Conservation (phyloP, 2,888 invertebrate genomes). For the Lysandra coridon region DNA sequence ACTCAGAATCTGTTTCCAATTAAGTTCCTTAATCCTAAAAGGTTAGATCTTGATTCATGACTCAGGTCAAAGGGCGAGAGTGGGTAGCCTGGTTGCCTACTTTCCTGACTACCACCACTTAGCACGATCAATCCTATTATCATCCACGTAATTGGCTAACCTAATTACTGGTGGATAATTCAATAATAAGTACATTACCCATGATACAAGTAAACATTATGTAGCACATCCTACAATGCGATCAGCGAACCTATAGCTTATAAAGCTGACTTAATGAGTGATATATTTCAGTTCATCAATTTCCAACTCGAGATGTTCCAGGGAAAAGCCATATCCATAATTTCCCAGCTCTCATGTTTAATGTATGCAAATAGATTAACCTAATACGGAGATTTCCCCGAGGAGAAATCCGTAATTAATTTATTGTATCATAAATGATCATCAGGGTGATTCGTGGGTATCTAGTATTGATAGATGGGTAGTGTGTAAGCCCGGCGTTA, state of each 20-base stretch:
- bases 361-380: constrained; percentile 31
- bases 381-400: constrained; percentile 28
- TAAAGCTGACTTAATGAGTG: not conserved
- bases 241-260: not conserved
- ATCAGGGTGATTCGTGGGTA: constrained; percentile 30
- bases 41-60: not conserved
- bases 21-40: not conserved
- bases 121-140: not conserved
- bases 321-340: constrained; percentile 16
- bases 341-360: constrained; percentile 19
- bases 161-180: not conserved
- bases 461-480: constrained; percentile 44
- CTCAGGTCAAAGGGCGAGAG: not conserved
- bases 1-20: not conserved
- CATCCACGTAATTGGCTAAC: not conserved
- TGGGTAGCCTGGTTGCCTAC: not conserved
- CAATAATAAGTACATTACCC: not conserved
- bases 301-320: not conserved
- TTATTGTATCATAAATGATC: constrained; percentile 32
- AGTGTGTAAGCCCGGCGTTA: constrained; percentile 57
- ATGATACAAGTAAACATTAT: not conserved
- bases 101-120: not conserved
- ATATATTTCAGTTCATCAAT: not conserved
- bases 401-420: constrained; percentile 28
- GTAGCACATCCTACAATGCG: not conserved